These are phyloP conservation scores for Parthenolecanium corni DNA, from an alignment of 2,888 invertebrate species.

Conservation along the genomic window DNA sequence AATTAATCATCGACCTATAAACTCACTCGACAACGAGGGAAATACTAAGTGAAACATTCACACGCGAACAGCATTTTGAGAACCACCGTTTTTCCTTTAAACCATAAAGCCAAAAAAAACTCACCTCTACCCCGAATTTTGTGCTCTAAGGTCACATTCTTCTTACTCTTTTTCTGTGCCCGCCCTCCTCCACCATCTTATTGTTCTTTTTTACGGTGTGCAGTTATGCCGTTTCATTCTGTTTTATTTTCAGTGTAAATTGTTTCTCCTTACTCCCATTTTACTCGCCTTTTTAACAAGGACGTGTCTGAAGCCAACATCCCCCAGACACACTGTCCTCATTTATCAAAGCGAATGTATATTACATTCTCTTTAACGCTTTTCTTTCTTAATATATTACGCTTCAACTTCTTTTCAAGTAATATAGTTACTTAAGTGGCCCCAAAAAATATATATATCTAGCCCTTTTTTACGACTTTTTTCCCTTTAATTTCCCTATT, in stretches of 20 bases:
- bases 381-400: constrained; percentile 26
- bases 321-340: constrained; percentile 24
- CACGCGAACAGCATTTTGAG: no score
- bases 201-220: constrained; percentile 6
- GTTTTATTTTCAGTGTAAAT: constrained; percentile 27
- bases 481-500: constrained; percentile 28
- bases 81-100: not conserved
- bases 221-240: constrained; percentile 25
- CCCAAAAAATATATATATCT: constrained; percentile 16
- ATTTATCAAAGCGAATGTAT: constrained; percentile 27
- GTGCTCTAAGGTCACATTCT: constrained; percentile 20
- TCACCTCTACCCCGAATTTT: not conserved
- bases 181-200: not conserved
- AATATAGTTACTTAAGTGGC: constrained; percentile 28
- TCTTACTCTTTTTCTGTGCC: not conserved
- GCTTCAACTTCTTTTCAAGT: constrained; percentile 28
- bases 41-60: no score
- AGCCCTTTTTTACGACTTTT: constrained; percentile 26
- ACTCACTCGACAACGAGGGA: no score
- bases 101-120: constrained; percentile 22
- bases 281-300: constrained; percentile 27
- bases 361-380: constrained; percentile 28
- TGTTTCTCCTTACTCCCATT: constrained; percentile 20
- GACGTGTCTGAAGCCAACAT: constrained; percentile 23
- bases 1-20: no score